phyloP scores from a whole-genome alignment of 2,797 vertebrate species.

The Muscicapa striata region DNA sequence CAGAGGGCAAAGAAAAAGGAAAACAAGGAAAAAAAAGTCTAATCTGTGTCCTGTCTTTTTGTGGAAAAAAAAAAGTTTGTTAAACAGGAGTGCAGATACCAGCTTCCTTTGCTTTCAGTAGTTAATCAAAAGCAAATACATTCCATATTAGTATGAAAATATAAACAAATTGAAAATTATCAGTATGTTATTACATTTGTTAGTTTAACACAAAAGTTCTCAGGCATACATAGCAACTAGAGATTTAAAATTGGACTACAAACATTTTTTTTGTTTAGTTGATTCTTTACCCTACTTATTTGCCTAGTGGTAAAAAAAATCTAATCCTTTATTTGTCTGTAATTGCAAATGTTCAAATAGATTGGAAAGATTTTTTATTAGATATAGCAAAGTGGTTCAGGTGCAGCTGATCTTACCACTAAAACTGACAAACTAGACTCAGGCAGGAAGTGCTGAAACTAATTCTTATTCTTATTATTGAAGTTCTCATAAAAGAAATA shows the following conservation, averaged over 20 bases:
- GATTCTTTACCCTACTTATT: background rate
- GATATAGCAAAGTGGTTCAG: background rate
- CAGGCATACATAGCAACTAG: background rate
- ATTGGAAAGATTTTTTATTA: background rate
- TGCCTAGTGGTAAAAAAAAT: background rate
- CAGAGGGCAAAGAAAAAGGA: background rate
- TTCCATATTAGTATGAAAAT: slow-evolving; percentile 46
- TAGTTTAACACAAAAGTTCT: slow-evolving; percentile 24
- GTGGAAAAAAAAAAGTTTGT: background rate
- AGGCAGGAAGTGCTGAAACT: background rate
- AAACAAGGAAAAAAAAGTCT: background rate
- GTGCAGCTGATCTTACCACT: background rate
- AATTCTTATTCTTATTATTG: background rate
- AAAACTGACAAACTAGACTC: background rate
- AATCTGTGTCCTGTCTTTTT: background rate
- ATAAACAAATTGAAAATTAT: background rate
- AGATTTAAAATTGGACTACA: background rate
- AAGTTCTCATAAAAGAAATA: background rate
- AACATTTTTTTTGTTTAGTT: background rate
- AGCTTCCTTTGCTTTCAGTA: background rate
- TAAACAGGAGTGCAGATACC: background rate
- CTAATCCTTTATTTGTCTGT: background rate
- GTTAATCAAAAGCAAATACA: slow-evolving; percentile 40
- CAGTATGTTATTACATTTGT: background rate
- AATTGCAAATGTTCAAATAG: background rate